A percentile compares a stretch with the other conserved stretches of the same genome.
Conservation (phyloP, 1,140 invertebrate species). For the Zaprionus vittiger region DNA sequence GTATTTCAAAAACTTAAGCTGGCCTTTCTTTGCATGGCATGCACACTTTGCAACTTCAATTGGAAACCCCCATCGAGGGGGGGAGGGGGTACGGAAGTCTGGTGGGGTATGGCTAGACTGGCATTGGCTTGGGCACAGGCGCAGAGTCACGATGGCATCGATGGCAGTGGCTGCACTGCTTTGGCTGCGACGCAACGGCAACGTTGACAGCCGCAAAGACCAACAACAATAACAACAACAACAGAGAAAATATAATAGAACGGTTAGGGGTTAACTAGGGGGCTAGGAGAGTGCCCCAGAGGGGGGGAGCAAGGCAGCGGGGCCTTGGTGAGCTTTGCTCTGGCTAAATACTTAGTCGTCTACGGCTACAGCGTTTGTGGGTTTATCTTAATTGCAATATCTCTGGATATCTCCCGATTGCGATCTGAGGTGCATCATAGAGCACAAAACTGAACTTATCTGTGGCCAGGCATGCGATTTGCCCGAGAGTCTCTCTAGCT, state of each 20-base stretch:
- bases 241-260: constrained; percentile 29
- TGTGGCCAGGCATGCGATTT: constrained; percentile 47
- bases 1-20: constrained; percentile 27
- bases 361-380: constrained; percentile 37
- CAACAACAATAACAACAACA: constrained; percentile 18
- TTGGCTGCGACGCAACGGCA: constrained; percentile 28
- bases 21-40: constrained; percentile 38
- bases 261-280: constrained; percentile 40
- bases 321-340: background rate
- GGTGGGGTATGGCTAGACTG: background rate
- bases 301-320: background rate
- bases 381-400: constrained; percentile 81
- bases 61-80: background rate
- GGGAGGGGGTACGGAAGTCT: background rate
- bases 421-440: constrained; percentile 68
- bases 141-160: constrained; percentile 42
- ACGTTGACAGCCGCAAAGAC: constrained; percentile 29
- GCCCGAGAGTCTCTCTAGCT: constrained; percentile 4
- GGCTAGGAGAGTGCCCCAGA: background rate
- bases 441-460: constrained; percentile 65
- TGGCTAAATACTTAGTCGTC: constrained; percentile 40
- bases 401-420: constrained; percentile 67
- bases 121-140: constrained; percentile 3
- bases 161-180: constrained; percentile 3
- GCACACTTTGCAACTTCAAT: constrained; percentile 4